Evolutionary conservation across 2,888 invertebrate genomes (phyloP), one percentile per base, ranked within the genome.

Genomic region (Fragum sueziense): DNA sequence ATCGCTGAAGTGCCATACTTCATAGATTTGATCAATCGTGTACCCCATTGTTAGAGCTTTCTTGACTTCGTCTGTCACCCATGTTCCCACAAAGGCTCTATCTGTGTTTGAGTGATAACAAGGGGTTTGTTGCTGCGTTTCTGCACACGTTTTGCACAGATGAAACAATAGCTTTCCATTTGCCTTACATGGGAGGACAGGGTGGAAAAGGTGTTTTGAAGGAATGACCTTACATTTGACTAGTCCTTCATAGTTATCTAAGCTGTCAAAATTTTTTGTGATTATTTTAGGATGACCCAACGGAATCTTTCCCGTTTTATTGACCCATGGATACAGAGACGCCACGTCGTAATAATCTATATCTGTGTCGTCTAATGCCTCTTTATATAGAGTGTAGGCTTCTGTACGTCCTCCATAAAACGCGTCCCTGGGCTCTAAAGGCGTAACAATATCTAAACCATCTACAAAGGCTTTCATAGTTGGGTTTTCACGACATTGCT

Each of bases 351-450:
- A 80, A 62, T 91, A 89, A 20, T 77, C 67, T 11, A 88, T 88
- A 17, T 70, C 11, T 71, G 87, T 87, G 11, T 77, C 77, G 6
- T 37, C 75, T 2, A 75, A 41, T 0, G 70, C 79, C 54, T 87
- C 80, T 54, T 87, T 69, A 54, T 84, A 85, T 14, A 90, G 34
- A 14, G 87, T 73, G 76, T 86, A 74, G 11, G 87, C 86, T 67
- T 87, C 86, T 1, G 87, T 88, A 2, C 70, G 31, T 0, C 90
- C 91, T 1, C 90, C 89, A 78, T 70, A 89, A 67, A 91, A 89
- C 9, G 88, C 87, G 67, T 89, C 88, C 31, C 88, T 73, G 3
- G 88, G 88, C 29, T 87, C 69, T 20, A 90, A 31, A 6, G 83
- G 82, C 1, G 77, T 74, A 22, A 59, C 59, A 2, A 86, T 25